Conservation (phyloP, 2,113 vertebrate genomes). For the Phylloscopus trochiloides region DNA sequence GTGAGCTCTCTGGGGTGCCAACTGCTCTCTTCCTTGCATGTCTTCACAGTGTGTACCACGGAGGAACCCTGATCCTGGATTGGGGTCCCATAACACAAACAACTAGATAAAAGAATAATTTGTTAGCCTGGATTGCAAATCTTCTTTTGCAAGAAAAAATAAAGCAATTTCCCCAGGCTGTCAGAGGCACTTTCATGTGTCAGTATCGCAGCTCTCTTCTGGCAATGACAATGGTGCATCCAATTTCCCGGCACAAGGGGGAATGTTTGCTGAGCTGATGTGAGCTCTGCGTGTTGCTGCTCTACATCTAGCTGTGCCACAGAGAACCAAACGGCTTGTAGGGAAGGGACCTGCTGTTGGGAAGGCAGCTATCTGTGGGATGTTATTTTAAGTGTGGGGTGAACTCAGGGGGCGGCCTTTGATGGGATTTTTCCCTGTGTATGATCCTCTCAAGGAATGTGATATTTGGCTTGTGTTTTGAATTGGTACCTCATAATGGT, state of each 20-base stretch:
- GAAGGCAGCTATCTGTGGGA: neutral
- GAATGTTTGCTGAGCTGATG: slow-evolving; percentile 12
- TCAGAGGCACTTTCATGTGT: slow-evolving; percentile 45
- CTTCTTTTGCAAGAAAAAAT: slow-evolving; percentile 30
- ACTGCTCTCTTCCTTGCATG: slow-evolving; percentile 32
- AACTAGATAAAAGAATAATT: slow-evolving; percentile 58
- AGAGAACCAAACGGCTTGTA: neutral
- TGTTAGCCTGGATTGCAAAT: slow-evolving; percentile 36
- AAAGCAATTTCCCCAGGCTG: slow-evolving; percentile 50
- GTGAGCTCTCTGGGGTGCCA: slow-evolving; percentile 42
- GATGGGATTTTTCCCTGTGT: slow-evolving; percentile 5
- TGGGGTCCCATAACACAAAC: neutral
- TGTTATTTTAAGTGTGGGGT: neutral
- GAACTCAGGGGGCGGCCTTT: neutral
- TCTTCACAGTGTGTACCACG: slow-evolving; percentile 16
- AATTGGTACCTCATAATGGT: neutral
- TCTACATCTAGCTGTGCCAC: neutral
- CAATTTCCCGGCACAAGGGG: slow-evolving; percentile 31
- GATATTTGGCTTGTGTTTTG: neutral
- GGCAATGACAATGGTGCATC: slow-evolving; percentile 6
- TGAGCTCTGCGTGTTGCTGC: neutral
- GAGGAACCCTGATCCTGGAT: slow-evolving; percentile 11
- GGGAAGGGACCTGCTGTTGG: neutral
- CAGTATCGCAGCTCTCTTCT: neutral
- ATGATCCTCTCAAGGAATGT: neutral